Base-by-base conservation (phyloP, 2,797 vertebrate genomes). In the Todus mexicanus region DNA sequence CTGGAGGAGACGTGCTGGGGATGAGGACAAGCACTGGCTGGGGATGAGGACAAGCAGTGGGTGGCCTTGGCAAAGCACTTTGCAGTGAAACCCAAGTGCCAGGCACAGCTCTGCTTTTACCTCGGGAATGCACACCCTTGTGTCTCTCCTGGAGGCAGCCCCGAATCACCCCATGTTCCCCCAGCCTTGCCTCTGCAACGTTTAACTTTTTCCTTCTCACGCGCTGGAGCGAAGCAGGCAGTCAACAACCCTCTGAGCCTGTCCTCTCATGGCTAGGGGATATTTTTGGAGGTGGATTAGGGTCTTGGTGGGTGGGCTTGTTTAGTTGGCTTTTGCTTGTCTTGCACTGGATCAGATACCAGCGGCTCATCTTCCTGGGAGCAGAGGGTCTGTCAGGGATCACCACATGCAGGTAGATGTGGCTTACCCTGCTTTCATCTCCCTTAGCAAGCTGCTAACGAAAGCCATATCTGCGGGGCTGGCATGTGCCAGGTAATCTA, bases 231-330 rank as follows among this genome's bases (percentile, higher is more conserved):
- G 0, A 84, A 86, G 69, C 50, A 65, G 10, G 15, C 63, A 71
- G 66, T 27, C 80, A 70, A 54, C 56, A 87, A 8, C 7, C 15
- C 50, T 33, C 27, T 12, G n/a, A 75, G 38, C 84, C 72, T 68
- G 69, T 63, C 29, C n/a, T 66, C 45, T 50, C 31, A 4, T 25
- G 33, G 16, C n/a, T 10, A 2, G 26, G 48, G 27, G 33, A 15
- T 95, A 81, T 73, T 90, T 94, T 73, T 73, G 85, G 65, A 89
- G 66, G 26, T 63, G 65, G 69, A 65, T 93, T 79, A 75, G 63
- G 6, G 56, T 76, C 43, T 43, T 5, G 1, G 17, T 1, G 6
- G 56, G 18, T 51, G 42, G 18, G 43, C 15, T 73, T n/a, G 16
- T 50, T 73, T 53, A 22, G 19, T 43, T 73, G 78, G 18, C 7